Evolutionary conservation across 2,888 invertebrate species (phyloP).

Genomic region (Lissonota sp.): DNA sequence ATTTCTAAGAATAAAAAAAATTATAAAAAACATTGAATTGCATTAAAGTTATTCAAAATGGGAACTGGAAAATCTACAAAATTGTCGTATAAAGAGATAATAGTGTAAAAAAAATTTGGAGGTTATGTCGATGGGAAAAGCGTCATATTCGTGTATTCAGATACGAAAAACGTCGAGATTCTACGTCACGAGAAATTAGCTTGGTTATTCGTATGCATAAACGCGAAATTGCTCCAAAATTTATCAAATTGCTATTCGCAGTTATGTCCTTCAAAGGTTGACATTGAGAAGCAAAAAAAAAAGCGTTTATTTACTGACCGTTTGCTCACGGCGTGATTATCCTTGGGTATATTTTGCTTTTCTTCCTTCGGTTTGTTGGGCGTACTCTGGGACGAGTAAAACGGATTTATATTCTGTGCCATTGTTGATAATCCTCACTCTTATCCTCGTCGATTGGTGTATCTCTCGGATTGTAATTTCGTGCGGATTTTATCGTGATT

Average conservation of each 20-base stretch:
- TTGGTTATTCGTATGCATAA: neutral
- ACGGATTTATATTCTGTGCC: slow-evolving; percentile 95
- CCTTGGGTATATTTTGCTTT: slow-evolving; percentile 88
- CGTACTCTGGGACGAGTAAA: slow-evolving; percentile 89
- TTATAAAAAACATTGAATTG: too few relatives aligned
- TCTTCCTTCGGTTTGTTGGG: slow-evolving; percentile 92
- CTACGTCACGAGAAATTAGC: neutral
- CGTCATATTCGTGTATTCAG: slow-evolving; percentile 5
- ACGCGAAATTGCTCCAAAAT: neutral
- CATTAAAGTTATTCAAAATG: neutral
- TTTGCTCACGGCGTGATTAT: slow-evolving; percentile 96
- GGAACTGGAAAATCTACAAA: neutral
- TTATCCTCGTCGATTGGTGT: slow-evolving; percentile 2
- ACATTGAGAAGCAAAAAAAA: slow-evolving; percentile 31
- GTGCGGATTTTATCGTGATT: slow-evolving; percentile 1
- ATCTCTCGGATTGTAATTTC: too few relatives aligned
- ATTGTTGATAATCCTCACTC: slow-evolving; percentile 82
- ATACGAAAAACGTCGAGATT: neutral
- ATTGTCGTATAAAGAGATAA: too few relatives aligned
- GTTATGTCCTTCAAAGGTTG: slow-evolving; percentile 30
- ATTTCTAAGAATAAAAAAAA: too few relatives aligned
- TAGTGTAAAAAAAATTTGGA: slow-evolving; percentile 14
- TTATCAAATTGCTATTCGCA: slow-evolving; percentile 4
- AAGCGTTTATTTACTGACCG: slow-evolving; percentile 86
- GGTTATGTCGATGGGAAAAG: slow-evolving; percentile 46